Base-by-base conservation (phyloP, 1,140 invertebrate species). In the Augochlora pura region DNA sequence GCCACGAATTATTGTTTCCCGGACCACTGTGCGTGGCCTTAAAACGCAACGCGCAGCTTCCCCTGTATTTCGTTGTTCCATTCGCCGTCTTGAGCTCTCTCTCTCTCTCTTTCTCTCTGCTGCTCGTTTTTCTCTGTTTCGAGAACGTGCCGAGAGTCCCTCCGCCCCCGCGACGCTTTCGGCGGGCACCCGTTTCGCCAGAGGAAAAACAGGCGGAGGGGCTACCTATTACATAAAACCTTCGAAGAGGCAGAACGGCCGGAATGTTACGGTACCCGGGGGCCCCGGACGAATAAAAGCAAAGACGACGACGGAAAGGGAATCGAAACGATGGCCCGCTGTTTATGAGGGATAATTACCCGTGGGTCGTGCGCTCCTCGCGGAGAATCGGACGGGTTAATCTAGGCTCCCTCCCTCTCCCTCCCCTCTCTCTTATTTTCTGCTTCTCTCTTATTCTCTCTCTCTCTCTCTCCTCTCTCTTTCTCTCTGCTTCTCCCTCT, bases 181-280 rank as follows among this genome's bases (percentile, higher is more conserved):
- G 42, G 54, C 4, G 27, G 59, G 27, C 57, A 57, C 73, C 74
- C 59, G 66, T 38, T 82, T 82, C 39, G 49, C 49, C 72, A 59
- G 70, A 77, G 80, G 67, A 42, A 66, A 82, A 77, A 71, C 81
- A 63, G 81, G 42, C 72, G 46, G 62, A 8, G 59, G 32, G 32
- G 4, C 32, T 32, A 32, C 32, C 81, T 76, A 82, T 83, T 83
- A 83, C 69, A 77, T 83, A 83, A 83, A 83, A 80, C 52, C 65
- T n/a, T 27, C 39, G 80, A 82, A 68, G 42, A 60, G 46, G 64
- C 64, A 66, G 68, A 81, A 52, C 63, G 49, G 59, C 32, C 80
- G 63, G 68, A 77, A 71, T 82, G 73, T 83, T 77, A 77, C 62
- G 57, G 63, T 68, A 82, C 75, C 54, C 49, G 52, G 62, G 42